Evolutionary conservation across 1,140 invertebrate species (phyloP).

Genomic region (Caenorhabditis latens): DNA sequence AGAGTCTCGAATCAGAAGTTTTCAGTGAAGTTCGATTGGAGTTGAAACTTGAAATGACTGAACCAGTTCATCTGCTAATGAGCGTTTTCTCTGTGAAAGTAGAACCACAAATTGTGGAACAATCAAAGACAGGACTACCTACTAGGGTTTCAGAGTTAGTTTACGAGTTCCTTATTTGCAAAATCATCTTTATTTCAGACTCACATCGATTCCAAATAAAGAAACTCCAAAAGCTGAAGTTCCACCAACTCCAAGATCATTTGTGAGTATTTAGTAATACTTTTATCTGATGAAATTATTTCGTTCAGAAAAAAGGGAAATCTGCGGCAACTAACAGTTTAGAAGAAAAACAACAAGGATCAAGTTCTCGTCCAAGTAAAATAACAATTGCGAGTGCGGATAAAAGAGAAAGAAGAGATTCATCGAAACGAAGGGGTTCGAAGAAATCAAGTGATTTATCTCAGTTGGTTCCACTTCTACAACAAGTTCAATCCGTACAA

Average conservation of each 20-base stretch:
- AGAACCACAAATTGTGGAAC: neutral
- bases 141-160: slow-evolving; percentile 1
- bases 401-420: slow-evolving; percentile 12
- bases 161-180: neutral
- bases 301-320: neutral
- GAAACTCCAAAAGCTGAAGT: slow-evolving; percentile 12
- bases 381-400: slow-evolving; percentile 7
- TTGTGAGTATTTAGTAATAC: neutral
- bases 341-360: slow-evolving; percentile 8
- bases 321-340: neutral
- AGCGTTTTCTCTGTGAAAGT: slow-evolving; percentile 27
- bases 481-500: neutral
- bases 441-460: slow-evolving; percentile 10
- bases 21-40: slow-evolving; percentile 18
- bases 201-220: slow-evolving; percentile 20
- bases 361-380: slow-evolving; percentile 11
- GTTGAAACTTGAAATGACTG: slow-evolving; percentile 22
- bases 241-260: neutral
- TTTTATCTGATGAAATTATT: neutral
- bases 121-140: neutral
- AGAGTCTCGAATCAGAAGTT: neutral
- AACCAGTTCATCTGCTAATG: slow-evolving; percentile 4
- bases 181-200: neutral
- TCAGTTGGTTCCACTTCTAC: slow-evolving; percentile 5
- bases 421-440: neutral